phyloP scores from a whole-genome alignment of 2,113 vertebrate genomes.

The Dasyornis broadbenti region DNA sequence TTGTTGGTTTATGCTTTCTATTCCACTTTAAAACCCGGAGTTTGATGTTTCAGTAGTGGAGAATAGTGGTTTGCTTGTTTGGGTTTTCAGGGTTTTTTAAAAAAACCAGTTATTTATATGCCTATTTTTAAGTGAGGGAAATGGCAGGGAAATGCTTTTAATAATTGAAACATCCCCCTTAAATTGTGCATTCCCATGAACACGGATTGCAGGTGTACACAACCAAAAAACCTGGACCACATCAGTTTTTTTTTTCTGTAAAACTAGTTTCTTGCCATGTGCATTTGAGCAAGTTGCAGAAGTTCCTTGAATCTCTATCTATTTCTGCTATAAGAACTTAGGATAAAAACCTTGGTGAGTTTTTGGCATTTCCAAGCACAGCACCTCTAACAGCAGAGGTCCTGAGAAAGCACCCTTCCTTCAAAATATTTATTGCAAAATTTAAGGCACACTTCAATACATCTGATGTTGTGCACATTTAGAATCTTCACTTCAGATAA shows the following conservation, averaged over 20 bases:
- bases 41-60: neutral
- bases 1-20: neutral
- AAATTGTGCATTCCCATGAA: neutral
- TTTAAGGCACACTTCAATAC: neutral
- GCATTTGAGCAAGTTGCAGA: neutral
- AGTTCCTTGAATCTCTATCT: neutral
- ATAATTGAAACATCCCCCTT: neutral
- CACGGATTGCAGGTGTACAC: neutral
- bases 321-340: neutral
- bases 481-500: neutral
- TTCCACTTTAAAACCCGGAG: neutral
- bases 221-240: accelerated
- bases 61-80: neutral
- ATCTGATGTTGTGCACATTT: neutral
- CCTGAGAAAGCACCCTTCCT: neutral
- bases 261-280: neutral
- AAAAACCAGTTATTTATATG: neutral
- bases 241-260: neutral
- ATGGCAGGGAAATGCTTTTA: neutral
- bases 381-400: neutral
- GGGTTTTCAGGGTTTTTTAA: neutral
- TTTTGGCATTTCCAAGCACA: neutral
- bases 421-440: neutral
- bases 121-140: neutral
- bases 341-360: neutral